phyloP scores from a whole-genome alignment of 2,797 vertebrate genomes.

The Tenualosa thibaudeaui region DNA sequence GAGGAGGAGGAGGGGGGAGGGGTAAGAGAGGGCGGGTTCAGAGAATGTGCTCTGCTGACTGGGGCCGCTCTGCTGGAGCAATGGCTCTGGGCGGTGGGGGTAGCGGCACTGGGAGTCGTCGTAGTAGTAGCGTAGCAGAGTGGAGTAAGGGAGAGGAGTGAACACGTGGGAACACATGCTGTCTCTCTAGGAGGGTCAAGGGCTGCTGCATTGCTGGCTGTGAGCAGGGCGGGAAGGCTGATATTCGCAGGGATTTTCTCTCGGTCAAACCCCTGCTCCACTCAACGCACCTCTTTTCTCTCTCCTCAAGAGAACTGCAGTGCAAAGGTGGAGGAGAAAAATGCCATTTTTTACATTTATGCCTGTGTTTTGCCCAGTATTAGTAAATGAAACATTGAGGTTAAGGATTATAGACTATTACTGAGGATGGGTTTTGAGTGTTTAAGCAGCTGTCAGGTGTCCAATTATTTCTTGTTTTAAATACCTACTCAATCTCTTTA shows the following conservation, averaged over 20 bases:
- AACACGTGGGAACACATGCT: slow-evolving; percentile 53
- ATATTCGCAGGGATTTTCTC: not conserved
- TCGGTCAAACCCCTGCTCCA: not conserved
- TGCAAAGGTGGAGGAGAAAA: not conserved
- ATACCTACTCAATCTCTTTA: not conserved
- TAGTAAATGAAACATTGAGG: not conserved
- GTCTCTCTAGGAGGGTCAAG: slow-evolving; percentile 21
- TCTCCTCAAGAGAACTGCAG: not conserved
- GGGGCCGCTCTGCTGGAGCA: slow-evolving; percentile 2
- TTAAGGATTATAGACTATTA: not conserved
- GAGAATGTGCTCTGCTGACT: slow-evolving; percentile 35
- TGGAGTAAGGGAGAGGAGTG: slow-evolving; percentile 36
- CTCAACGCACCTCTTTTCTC: not conserved
- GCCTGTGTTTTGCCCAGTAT: not conserved
- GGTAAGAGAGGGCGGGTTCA: slow-evolving; percentile 11
- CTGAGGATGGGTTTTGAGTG: not conserved
- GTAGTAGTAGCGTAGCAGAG: slow-evolving; percentile 40
- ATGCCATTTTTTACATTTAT: not conserved
- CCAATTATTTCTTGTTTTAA: not conserved
- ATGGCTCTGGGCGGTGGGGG: not conserved
- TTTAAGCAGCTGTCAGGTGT: not conserved
- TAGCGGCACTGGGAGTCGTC: slow-evolving; percentile 29
- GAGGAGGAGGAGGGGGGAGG: not conserved
- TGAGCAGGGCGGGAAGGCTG: slow-evolving; percentile 4
- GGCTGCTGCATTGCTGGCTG: slow-evolving; percentile 33